phyloP scores from a whole-genome alignment of 2,797 vertebrate species.

The Liasis olivaceus region DNA sequence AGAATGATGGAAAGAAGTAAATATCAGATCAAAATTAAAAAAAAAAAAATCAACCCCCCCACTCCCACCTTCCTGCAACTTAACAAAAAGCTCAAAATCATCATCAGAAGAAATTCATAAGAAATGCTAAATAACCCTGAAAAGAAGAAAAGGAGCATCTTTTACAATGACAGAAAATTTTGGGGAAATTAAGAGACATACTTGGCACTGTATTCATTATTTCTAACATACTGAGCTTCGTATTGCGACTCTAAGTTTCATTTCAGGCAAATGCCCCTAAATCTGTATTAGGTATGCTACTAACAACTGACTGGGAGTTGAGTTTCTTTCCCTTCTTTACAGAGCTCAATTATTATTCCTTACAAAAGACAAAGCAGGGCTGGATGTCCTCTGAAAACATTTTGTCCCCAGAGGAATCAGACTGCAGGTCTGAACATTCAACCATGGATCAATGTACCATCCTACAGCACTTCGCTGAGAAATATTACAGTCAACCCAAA shows the following conservation, averaged over 20 bases:
- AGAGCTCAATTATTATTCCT: background rate
- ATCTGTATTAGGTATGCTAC: background rate
- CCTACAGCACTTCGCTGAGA: background rate
- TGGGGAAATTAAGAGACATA: background rate
- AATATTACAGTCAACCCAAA: background rate
- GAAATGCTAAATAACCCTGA: background rate
- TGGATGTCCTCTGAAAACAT: background rate
- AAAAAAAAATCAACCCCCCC: background rate
- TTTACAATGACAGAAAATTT: background rate
- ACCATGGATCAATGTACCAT: background rate
- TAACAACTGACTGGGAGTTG: background rate
- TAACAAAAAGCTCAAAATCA: background rate
- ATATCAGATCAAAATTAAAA: background rate
- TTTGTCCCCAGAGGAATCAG: background rate
- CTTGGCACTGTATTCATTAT: background rate
- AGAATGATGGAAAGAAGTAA: background rate
- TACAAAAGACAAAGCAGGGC: background rate
- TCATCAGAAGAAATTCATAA: background rate
- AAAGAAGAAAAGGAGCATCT: background rate
- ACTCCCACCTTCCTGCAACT: background rate
- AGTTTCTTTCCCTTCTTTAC: background rate
- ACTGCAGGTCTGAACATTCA: background rate
- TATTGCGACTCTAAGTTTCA: background rate
- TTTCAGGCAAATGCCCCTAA: background rate
- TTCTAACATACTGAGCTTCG: background rate